A percentile compares a stretch with the other conserved stretches of the same genome.
These are phyloP conservation scores for Rousettus madagascariensis DNA, from an alignment of 2,797 vertebrate species.

Conservation along the genomic window DNA sequence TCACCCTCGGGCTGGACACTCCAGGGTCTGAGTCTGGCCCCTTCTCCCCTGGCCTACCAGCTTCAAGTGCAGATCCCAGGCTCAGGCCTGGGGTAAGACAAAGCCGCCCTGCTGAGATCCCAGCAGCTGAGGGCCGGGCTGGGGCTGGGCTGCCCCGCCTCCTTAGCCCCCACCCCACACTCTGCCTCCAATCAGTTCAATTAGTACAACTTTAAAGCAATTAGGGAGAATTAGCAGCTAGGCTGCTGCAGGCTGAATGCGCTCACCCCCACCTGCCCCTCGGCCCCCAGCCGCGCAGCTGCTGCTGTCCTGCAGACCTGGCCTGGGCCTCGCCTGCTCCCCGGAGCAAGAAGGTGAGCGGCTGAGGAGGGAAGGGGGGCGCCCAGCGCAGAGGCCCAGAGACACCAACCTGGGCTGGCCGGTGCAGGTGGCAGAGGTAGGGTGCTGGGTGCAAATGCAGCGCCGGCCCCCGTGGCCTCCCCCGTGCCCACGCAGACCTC, in stretches of 20 bases:
- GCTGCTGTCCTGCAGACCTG: neutral
- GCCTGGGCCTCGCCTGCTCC: no score
- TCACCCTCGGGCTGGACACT: neutral
- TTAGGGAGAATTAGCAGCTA: constrained; percentile 79
- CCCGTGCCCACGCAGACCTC: neutral
- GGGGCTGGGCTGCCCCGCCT: neutral
- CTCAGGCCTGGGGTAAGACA: neutral
- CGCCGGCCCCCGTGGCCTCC: neutral
- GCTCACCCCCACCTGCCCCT: constrained; percentile 24
- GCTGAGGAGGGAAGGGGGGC: neutral
- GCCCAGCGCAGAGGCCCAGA: neutral
- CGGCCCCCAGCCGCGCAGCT: constrained; percentile 80
- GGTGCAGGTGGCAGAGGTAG: neutral
- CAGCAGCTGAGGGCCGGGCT: neutral
- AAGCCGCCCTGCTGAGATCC: no score
- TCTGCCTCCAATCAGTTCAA: constrained; percentile 83
- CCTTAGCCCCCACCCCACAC: constrained; percentile 13
- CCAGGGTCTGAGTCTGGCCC: neutral
- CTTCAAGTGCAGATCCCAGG: neutral
- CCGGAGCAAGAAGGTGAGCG: no score
- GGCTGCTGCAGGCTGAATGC: constrained; percentile 78
- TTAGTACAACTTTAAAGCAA: constrained; percentile 84
- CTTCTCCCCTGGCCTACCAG: neutral
- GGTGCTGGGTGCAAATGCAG: neutral
- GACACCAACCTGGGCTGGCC: neutral